Evolutionary conservation across 2,797 vertebrate species (phyloP), one percentile per base, ranked within the genome.

Genomic region (Platyrinchus mystaceus): DNA sequence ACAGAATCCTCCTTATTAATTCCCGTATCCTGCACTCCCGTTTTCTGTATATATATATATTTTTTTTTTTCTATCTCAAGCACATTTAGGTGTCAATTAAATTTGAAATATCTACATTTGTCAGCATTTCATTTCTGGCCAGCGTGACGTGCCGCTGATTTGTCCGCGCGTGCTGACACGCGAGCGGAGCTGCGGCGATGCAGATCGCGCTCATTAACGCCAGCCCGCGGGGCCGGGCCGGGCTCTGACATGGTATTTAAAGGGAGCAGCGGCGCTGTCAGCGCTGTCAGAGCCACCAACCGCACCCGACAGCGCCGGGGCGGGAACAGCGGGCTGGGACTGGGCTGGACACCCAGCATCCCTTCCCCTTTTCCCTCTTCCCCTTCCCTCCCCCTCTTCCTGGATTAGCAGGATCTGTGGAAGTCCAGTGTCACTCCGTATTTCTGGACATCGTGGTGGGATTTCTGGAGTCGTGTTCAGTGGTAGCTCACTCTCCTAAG

Each of bases 61-160:
- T 32, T 44, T 95, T 49, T 47, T 93, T 96, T 98, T 98, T 97
- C 98, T 96, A 97, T 98, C 98, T 98, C 98, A 96, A 97, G 95
- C 97, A 97, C 96, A 96, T 98, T 98, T 99, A 99, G 98, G 98
- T 99, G 99, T 99, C 99, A 99, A 99, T 99, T 99, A 99, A 99
- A 99, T 99, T 98, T 99, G 99, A 99, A 99, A 99, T 99, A 99
- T 99, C 98, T 99, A 98, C 99, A 99, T 99, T 99, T 99, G 99
- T 99, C 99, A 99, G 99, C 98, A 99, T 98, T 99, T 99, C 98
- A 98, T 98, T 98, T 98, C 96, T 98, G 98, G 97, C 98, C 98
- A 97, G 97, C 90, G 93, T 98, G 98, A 99, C 97, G 98, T 98
- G 98, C 98, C 63, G 98, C 98, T 98, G 99, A 98, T 99, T 99